Conservation (phyloP, 2,888 invertebrate genomes). For the Caenorhabditis angaria region DNA sequence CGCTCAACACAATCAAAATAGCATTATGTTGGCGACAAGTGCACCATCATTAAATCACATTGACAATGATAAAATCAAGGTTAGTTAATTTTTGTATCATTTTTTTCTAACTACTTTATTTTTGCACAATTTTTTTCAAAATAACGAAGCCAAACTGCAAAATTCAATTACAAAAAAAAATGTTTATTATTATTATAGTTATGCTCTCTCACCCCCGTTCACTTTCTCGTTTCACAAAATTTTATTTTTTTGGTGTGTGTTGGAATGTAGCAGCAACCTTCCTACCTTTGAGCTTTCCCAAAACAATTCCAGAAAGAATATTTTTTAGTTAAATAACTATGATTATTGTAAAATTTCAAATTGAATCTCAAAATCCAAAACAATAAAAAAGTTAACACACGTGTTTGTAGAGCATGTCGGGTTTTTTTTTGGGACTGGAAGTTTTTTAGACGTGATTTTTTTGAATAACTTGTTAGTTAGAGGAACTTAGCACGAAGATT, state of each 20-base stretch:
- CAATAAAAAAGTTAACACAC: neutral
- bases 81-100: slow-evolving; percentile 12
- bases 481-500: no score
- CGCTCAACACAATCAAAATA: slow-evolving; percentile 39
- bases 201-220: slow-evolving; percentile 46
- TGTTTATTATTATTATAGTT: no score
- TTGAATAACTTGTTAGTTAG: no score
- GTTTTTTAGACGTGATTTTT: no score
- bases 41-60: slow-evolving; percentile 43
- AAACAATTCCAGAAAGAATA: neutral
- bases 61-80: slow-evolving; percentile 36
- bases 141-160: no score
- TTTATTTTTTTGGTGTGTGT: slow-evolving; percentile 46
- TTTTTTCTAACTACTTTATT: no score
- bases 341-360: neutral
- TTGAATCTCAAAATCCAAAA: neutral
- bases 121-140: no score
- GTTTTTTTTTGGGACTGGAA: neutral
- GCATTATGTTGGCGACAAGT: slow-evolving; percentile 35
- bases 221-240: no score
- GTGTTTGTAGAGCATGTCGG: neutral
- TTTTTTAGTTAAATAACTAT: slow-evolving; percentile 9
- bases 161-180: no score
- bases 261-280: slow-evolving; percentile 22
- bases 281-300: neutral